These are phyloP conservation scores for Stenchaetothrips biformis DNA, from an alignment of 2,888 invertebrate species.

Conservation along the genomic window DNA sequence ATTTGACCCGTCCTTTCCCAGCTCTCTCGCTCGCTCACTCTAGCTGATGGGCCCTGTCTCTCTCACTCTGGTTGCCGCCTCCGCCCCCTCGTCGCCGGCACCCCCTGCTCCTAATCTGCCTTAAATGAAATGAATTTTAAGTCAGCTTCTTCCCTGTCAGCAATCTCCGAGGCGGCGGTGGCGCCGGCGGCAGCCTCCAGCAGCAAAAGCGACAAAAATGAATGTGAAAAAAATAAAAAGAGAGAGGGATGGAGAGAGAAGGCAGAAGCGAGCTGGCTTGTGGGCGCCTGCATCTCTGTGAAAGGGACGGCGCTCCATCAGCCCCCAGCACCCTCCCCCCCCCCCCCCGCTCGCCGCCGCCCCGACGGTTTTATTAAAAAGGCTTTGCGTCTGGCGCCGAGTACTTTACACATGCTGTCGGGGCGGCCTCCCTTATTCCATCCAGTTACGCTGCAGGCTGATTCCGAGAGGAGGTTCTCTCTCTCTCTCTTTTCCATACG, in stretches of 20 bases:
- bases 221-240: too few species aligned
- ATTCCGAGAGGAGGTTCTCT: too few species aligned
- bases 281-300: background rate
- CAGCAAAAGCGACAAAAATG: background rate
- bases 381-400: conserved; percentile 23
- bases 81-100: conserved; percentile 31
- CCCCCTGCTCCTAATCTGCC: conserved; percentile 32
- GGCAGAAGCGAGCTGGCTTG: background rate
- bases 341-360: background rate
- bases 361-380: background rate
- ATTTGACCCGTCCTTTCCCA: conserved; percentile 21
- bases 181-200: conserved; percentile 34
- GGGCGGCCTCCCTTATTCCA: too few species aligned
- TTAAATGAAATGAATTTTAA: conserved; percentile 27
- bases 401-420: conserved; percentile 22
- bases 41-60: conserved; percentile 30
- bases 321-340: background rate
- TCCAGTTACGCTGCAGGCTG: too few species aligned
- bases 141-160: conserved; percentile 28
- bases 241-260: conserved; percentile 28
- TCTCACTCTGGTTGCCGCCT: background rate
- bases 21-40: conserved; percentile 26
- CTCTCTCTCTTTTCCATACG: too few species aligned
- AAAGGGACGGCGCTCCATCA: background rate
- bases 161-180: conserved; percentile 35